These are phyloP conservation scores for Sinelater perroti DNA, from an alignment of 2,888 invertebrate genomes.

Conservation along the genomic window DNA sequence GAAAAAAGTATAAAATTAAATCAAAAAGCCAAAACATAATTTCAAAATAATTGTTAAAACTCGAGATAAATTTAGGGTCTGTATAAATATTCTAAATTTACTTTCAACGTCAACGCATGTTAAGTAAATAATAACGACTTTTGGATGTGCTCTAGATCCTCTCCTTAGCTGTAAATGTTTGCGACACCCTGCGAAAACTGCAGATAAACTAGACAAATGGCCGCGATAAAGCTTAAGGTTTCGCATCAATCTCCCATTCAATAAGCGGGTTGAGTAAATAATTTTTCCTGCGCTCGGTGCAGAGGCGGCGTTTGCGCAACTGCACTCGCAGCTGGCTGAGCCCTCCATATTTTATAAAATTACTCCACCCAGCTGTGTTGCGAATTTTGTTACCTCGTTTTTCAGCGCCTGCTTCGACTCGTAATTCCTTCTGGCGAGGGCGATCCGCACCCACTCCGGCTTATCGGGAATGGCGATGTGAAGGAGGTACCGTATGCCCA, in stretches of 20 bases:
- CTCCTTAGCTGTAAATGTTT: too few species aligned
- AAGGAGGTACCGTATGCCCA: slow-evolving; percentile 71
- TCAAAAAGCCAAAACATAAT: too few species aligned
- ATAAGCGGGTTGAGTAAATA: slow-evolving; percentile 30
- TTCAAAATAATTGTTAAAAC: too few species aligned
- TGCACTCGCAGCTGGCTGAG: neutral
- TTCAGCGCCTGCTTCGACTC: slow-evolving; percentile 72
- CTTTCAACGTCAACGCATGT: too few species aligned
- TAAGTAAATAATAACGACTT: too few species aligned
- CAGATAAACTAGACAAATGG: neutral
- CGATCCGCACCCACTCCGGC: slow-evolving; percentile 73
- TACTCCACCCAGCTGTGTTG: slow-evolving; percentile 4
- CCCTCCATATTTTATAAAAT: slow-evolving; percentile 13
- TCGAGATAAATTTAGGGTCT: too few species aligned
- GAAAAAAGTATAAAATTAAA: too few species aligned
- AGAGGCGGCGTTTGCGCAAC: slow-evolving; percentile 12
- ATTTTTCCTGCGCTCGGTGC: slow-evolving; percentile 13
- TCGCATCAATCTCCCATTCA: slow-evolving; percentile 26
- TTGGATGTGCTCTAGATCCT: too few species aligned
- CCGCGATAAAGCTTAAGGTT: slow-evolving; percentile 17
- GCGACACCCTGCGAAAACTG: too few species aligned
- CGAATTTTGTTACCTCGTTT: slow-evolving; percentile 59
- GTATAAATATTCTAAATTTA: too few species aligned
- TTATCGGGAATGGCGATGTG: slow-evolving; percentile 76
- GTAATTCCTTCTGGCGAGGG: slow-evolving; percentile 68